Evolutionary conservation across 2,797 vertebrate genomes (phyloP).

Genomic region (Labroides dimidiatus): DNA sequence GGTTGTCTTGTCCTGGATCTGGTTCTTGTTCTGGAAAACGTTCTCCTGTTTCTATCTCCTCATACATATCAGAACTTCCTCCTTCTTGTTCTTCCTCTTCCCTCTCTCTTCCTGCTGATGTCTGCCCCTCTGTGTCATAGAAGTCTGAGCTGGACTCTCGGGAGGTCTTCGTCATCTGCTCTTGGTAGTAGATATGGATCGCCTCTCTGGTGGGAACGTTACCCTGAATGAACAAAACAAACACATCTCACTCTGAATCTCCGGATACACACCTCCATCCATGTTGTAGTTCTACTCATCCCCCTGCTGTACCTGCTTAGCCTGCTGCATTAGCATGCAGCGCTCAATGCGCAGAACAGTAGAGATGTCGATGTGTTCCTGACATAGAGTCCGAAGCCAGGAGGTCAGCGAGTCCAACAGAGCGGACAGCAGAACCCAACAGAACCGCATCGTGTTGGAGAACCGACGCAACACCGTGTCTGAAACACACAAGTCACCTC

Average conservation of each 20-base stretch:
- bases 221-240: slow-evolving; percentile 71
- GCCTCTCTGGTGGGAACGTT: slow-evolving; percentile 91
- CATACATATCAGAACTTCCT: too few species aligned
- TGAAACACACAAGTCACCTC: slow-evolving; percentile 56
- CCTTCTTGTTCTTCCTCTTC: neutral
- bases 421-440: slow-evolving; percentile 92
- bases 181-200: slow-evolving; percentile 92
- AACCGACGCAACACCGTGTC: slow-evolving; percentile 93
- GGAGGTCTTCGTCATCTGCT: slow-evolving; percentile 89
- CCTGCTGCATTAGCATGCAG: slow-evolving; percentile 95
- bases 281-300: neutral
- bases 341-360: slow-evolving; percentile 93
- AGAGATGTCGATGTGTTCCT: slow-evolving; percentile 94
- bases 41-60: neutral
- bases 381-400: slow-evolving; percentile 93
- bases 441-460: slow-evolving; percentile 93
- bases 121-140: slow-evolving; percentile 41
- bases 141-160: slow-evolving; percentile 86
- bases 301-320: slow-evolving; percentile 87
- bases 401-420: slow-evolving; percentile 93
- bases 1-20: neutral
- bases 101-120: neutral
- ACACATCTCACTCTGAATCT: too few species aligned
- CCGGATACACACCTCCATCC: neutral
- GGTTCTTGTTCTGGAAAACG: neutral